A percentile compares a stretch with the other conserved stretches of the same genome.
Conservation (phyloP, 2,797 vertebrate genomes). For the Cryptoprocta ferox region DNA sequence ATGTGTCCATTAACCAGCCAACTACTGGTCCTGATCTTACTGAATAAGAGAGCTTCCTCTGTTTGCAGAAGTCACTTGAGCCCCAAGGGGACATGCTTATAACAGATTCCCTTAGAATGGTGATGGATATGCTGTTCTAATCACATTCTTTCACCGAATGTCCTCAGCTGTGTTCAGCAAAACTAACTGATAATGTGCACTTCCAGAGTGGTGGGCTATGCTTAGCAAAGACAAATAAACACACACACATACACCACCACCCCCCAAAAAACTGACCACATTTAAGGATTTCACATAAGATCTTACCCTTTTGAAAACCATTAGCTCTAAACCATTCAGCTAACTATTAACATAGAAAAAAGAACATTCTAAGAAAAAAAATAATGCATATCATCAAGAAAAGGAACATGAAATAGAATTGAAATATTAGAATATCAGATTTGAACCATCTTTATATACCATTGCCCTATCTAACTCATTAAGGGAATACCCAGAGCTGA, state of each 20-base stretch:
- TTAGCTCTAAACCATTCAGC: neutral
- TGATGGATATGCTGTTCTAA: neutral
- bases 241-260: neutral
- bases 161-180: neutral
- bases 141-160: neutral
- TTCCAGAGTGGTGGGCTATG: neutral
- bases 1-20: neutral
- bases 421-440: neutral
- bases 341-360: neutral
- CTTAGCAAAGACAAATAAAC: neutral
- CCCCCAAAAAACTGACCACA: neutral
- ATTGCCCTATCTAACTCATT: neutral
- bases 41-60: neutral
- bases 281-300: conserved; percentile 12
- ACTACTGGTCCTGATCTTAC: neutral
- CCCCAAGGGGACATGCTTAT: neutral
- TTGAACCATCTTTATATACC: neutral
- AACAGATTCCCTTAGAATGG: neutral
- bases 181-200: neutral
- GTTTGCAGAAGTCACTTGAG: neutral
- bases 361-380: neutral
- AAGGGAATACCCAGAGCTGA: neutral
- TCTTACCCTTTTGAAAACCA: neutral
- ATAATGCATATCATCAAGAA: neutral
- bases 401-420: neutral